Conservation (phyloP, 2,888 invertebrate genomes). For the Spilosoma lubricipeda region DNA sequence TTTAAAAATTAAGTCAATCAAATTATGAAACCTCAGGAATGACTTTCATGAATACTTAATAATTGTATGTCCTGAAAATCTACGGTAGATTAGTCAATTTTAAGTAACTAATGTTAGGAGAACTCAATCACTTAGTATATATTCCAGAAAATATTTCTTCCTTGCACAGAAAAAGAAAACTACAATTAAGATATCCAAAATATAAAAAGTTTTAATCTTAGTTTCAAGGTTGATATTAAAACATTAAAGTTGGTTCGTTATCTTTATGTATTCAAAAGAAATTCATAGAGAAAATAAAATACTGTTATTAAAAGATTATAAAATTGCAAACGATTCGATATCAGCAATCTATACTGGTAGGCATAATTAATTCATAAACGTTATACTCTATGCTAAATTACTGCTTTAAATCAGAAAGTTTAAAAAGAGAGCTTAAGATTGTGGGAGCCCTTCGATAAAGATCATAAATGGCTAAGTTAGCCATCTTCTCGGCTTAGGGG, state of each 20-base stretch:
- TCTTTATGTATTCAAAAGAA: too few species aligned
- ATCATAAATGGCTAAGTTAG: slow-evolving; percentile 39
- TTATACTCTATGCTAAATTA: background rate
- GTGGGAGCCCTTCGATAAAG: slow-evolving; percentile 23
- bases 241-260: background rate
- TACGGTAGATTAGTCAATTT: background rate
- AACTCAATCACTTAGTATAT: background rate
- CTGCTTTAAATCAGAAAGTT: slow-evolving; percentile 26
- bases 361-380: slow-evolving; percentile 6
- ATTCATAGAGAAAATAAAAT: background rate
- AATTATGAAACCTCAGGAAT: background rate
- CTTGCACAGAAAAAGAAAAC: background rate
- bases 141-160: background rate
- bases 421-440: slow-evolving; percentile 21
- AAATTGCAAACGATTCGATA: background rate
- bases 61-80: background rate
- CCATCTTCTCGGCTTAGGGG: slow-evolving; percentile 57
- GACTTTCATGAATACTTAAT: background rate
- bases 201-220: background rate
- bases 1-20: too few species aligned
- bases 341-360: background rate
- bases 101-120: background rate
- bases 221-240: background rate
- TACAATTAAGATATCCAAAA: background rate
- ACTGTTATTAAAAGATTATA: background rate